Conservation (phyloP, 2,113 vertebrate species). For the Lepus americanus region DNA sequence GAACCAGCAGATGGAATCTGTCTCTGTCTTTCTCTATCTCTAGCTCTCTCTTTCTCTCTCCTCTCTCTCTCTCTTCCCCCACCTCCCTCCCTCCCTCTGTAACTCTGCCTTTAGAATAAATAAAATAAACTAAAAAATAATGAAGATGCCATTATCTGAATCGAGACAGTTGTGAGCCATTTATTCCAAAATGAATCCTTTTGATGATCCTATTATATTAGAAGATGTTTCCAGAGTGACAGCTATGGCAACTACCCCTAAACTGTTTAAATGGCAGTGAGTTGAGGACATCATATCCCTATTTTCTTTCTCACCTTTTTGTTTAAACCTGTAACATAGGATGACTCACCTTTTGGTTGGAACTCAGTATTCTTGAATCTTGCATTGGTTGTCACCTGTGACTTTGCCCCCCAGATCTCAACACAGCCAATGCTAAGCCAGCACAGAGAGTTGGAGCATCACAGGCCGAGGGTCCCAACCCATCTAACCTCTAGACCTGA, state of each 20-base stretch:
- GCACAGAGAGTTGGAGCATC: no score
- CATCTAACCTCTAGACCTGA: background rate
- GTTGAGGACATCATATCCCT: background rate
- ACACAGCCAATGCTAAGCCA: background rate
- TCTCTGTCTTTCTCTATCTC: no score
- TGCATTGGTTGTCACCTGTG: background rate
- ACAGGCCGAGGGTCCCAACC: background rate
- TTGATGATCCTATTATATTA: background rate
- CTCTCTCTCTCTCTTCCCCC: no score
- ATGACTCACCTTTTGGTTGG: background rate
- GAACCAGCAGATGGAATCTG: no score
- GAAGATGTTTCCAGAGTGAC: background rate
- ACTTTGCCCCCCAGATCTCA: background rate
- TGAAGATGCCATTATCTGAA: background rate
- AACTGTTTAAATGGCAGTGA: background rate
- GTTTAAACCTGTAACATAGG: background rate
- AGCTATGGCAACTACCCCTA: background rate
- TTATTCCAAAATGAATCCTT: background rate
- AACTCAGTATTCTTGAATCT: background rate
- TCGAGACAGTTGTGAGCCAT: background rate
- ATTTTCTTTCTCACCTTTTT: background rate
- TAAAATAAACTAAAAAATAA: no score
- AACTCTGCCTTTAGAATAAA: no score
- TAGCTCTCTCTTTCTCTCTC: no score
- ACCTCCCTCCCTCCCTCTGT: no score